Evolutionary conservation across 1,140 invertebrate genomes (phyloP), one percentile per base, ranked within the genome.

Genomic region (Anoplolepis gracilipes): DNA sequence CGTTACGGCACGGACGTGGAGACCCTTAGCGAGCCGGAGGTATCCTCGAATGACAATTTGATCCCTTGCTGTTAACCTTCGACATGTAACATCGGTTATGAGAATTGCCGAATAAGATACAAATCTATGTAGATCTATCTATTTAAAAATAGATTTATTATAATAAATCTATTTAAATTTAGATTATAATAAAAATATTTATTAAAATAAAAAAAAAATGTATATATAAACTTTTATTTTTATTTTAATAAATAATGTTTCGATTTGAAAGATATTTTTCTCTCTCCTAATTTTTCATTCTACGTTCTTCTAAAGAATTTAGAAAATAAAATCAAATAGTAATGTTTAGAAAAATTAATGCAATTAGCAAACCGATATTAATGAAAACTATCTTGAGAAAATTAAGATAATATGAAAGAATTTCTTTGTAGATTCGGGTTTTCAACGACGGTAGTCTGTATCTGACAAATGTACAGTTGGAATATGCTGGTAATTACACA

Each of bases 401-500:
- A 53, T 73, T 57, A 33, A 36, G 1, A 3, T 16, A 57, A 57
- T n/a, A n/a, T 11, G 7, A 57, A 57, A 13, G 5, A 10, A 39
- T 2, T 7, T 64, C 25, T 70, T 86, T 85, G 6, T 49, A 96
- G 91, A 94, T 97, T 69, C 95, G 96, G 61, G 96, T 97, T 10
- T 97, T 97, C 93, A 96, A 95, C 53, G 97, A 97, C 88, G 97
- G 97, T 0, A 97, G 97, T 28, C 94, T 98, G 11, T 98, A 97
- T 93, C 95, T 98, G 70, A 97, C 96, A 42, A 96, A 96, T 69
- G 96, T 98, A 59, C 97, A 97, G 88, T 95, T 98, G 42, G 96
- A 97, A 28, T 97, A 98, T 92, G 96, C 97, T 36, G 97, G 97
- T 13, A 98, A 98, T 95, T 98, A 97, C 93, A 97, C 97, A 0